Base-by-base conservation (phyloP, 2,888 invertebrate genomes). In the Caenorhabditis angaria region DNA sequence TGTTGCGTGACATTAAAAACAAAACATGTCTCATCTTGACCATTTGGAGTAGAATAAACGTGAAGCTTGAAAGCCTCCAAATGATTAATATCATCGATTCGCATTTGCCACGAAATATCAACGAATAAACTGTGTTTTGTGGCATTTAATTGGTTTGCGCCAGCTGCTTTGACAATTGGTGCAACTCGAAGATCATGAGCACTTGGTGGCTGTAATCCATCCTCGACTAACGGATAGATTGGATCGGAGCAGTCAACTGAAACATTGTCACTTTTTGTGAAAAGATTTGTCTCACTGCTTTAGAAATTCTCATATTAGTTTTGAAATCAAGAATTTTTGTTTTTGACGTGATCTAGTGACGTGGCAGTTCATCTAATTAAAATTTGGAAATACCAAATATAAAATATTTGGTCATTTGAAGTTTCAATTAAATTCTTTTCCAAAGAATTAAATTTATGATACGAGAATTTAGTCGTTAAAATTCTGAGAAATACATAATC, bases 71-170 rank as follows among this genome's bases (percentile, higher is more conserved):
- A 86, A 12, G 82, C 85, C 41, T 76, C 70, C 27, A 86, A 35
- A 47, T n/a, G 24, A 1, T 51, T 61, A 1, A 65, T 55, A 14
- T 54, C 5, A 0, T 67, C 61, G 28, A 59, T 82, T 4, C 85
- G 85, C 68, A 83, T 83, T 69, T 86, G 86, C 85, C 84, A 86
- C 8, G 86, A 86, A 32, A 86, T 80, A 65, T 83, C 86, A 54
- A 86, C 86, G 56, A 81, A 76, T n/a, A 86, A 70, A 41, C 78
- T 77, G 67, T 86, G 81, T 32, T 76, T 71, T 55, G 66, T 68
- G 58, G 65, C 66, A 55, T 78, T 58, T 50, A 62, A 64, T 12
- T 62, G 64, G 22, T 66, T 65, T 12, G 70, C 61, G 2, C 82
- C 71, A 24, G 70, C 53, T 51, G 82, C 80, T 70, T 85, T 86